Conservation (phyloP, 2,888 invertebrate species). For the Heteromurus nitidus region DNA sequence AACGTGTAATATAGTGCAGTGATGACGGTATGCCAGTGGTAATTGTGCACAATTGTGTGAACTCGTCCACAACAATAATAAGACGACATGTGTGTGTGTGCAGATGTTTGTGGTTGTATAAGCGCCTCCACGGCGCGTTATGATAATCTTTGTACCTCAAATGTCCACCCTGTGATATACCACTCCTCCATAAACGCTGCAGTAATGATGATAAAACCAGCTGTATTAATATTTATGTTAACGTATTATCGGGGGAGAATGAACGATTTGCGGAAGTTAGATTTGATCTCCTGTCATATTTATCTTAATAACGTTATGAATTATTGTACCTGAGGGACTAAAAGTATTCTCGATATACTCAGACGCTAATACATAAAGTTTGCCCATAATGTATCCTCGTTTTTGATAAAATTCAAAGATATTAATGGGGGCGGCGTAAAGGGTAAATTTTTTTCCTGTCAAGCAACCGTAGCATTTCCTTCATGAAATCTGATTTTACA, state of each 20-base stretch:
- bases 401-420: no score
- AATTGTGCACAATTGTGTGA: background rate
- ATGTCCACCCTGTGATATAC: background rate
- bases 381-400: no score
- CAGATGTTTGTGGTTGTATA: background rate
- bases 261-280: slow-evolving; percentile 29
- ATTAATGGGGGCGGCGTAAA: no score
- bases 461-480: no score
- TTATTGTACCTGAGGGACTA: background rate
- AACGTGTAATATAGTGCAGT: background rate
- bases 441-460: no score
- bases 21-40: background rate
- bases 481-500: no score
- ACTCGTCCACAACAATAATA: background rate
- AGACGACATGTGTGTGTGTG: background rate
- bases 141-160: background rate
- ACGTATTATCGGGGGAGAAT: background rate
- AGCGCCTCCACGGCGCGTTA: background rate
- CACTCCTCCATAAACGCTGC: background rate
- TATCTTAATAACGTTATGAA: slow-evolving; percentile 15
- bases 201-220: background rate
- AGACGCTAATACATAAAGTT: no score
- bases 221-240: background rate
- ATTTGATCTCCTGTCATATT: slow-evolving; percentile 15
- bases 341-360: no score